Evolutionary conservation across 2,888 invertebrate genomes (phyloP).

Genomic region (Leucozona laternaria): DNA sequence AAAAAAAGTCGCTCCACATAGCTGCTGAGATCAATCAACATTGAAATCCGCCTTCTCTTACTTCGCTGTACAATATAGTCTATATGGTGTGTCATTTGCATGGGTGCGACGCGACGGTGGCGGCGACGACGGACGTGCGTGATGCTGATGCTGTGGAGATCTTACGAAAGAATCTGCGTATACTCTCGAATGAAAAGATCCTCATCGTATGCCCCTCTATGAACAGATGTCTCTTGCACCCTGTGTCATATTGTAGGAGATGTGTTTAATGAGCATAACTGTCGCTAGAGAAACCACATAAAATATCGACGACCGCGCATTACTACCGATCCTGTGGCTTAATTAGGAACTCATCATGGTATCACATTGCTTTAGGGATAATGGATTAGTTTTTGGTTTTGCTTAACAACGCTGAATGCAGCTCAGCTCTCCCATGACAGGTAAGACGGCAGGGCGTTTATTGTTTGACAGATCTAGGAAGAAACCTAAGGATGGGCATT

Average conservation of each 20-base stretch:
- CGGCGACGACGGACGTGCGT: constrained; percentile 6
- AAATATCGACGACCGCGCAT: constrained; percentile 42
- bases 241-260: constrained; percentile 56
- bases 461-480: constrained; percentile 24
- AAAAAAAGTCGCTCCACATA: constrained; percentile 62
- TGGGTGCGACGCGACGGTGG: neutral
- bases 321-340: constrained; percentile 59
- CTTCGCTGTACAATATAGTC: constrained; percentile 11
- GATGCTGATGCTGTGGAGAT: constrained; percentile 20
- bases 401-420: constrained; percentile 29
- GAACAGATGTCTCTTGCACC: constrained; percentile 67
- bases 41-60: constrained; percentile 58
- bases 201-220: constrained; percentile 40
- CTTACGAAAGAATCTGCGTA: constrained; percentile 62
- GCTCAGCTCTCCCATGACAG: constrained; percentile 73
- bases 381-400: constrained; percentile 40
- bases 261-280: constrained; percentile 74
- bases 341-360: constrained; percentile 74
- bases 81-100: constrained; percentile 53
- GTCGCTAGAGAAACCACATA: constrained; percentile 62
- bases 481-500: neutral
- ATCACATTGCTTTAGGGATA: constrained; percentile 55
- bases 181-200: constrained; percentile 37
- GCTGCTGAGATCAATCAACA: constrained; percentile 76
- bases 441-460: constrained; percentile 53